Base-by-base conservation (phyloP, 2,888 invertebrate species). In the Cryptus armator region DNA sequence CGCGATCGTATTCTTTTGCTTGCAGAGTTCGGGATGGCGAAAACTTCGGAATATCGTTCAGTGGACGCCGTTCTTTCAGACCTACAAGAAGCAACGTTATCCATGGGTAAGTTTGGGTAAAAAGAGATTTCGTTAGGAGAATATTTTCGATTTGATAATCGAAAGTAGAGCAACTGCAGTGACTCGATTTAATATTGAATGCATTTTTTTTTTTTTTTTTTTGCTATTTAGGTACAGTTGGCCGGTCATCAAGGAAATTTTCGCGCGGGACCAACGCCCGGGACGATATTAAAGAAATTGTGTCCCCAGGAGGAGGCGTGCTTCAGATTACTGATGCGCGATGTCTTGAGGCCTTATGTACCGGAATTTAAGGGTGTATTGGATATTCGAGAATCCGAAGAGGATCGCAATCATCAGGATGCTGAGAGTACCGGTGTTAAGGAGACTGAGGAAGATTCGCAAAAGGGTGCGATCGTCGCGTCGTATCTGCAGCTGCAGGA, bases 31-130 rank as follows among this genome's bases (percentile, higher is more conserved):
- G 37, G 98, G 98, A 93, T 99, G 99, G 99, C 96, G 98, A 86
- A 99, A 98, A 94, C 96, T 99, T 64, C 96, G 98, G 74, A 98
- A 98, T 93, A 98, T 98, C 86, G 98, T 99, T 37, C 98, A 98
- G 93, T 98, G 99, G 98, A 98, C 98, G 64, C 99, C 99, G 56
- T 99, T 99, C 95, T 98, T 99, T 93, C 99, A 99, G 94, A 98
- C 98, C 0, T 99, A 98, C 95, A 99, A 98, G 94, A 98, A 98
- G 93, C 97, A 98, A 94, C 95, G 98, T 89, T 99, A 99, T 94
- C 99, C 98, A 77, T 99, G 99, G 99, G 98, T 99, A 82, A 91
- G 90, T 87, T 68, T 10, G 14, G 9, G n/a, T n/a, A n/a, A n/a
- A n/a, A n/a, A n/a, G 4, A 53, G 3, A 9, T 19, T 53, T 24